Conservation (phyloP, 2,113 vertebrate species). For the Tychaedon coryphoeus region DNA sequence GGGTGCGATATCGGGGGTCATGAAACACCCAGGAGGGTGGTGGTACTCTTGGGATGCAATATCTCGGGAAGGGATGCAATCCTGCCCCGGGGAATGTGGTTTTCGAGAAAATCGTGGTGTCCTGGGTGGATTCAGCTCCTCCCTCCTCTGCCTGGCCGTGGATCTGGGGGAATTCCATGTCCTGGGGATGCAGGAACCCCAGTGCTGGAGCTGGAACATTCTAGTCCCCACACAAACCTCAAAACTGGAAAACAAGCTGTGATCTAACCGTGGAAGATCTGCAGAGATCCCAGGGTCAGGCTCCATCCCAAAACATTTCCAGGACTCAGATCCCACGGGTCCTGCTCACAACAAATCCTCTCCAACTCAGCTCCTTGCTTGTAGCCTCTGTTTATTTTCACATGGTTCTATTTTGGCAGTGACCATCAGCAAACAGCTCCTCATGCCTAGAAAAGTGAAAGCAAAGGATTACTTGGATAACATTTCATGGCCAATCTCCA, state of each 20-base stretch:
- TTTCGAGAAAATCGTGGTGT: accelerated
- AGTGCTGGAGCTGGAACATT: not conserved
- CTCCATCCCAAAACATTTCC: not conserved
- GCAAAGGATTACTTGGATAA: not conserved
- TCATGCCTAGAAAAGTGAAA: accelerated
- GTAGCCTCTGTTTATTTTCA: not conserved
- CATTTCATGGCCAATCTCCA: not conserved
- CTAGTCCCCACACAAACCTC: too few species aligned
- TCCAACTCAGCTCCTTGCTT: accelerated
- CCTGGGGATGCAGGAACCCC: too few species aligned
- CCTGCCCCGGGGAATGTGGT: not conserved
- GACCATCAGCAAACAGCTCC: not conserved
- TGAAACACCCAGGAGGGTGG: not conserved
- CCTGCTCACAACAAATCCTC: not conserved
- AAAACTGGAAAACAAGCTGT: accelerated
- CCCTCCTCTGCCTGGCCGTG: not conserved
- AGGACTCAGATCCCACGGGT: not conserved
- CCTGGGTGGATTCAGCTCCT: not conserved
- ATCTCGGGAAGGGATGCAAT: not conserved
- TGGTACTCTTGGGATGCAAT: accelerated
- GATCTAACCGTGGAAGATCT: not conserved
- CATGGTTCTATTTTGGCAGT: accelerated
- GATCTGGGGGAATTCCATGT: not conserved
- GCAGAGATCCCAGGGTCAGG: accelerated
- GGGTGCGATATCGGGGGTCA: not conserved